phyloP scores from a whole-genome alignment of 2,888 invertebrate genomes.

The Drosophila anomalipes region DNA sequence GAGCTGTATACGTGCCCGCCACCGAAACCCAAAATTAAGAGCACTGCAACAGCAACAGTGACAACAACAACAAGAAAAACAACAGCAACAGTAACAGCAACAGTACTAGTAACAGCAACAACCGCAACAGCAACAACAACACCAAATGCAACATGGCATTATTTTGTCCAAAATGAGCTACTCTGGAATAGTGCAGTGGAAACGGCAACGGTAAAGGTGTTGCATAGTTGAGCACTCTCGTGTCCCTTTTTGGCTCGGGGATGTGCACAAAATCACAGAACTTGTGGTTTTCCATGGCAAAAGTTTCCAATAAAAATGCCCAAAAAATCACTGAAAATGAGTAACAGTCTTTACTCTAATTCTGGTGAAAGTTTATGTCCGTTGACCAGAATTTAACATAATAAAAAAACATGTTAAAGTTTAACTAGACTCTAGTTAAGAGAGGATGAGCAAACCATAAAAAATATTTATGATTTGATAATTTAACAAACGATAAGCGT shows the following conservation, averaged over 20 bases:
- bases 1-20: conserved; percentile 68
- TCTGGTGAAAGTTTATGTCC: background rate
- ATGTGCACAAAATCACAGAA: conserved; percentile 28
- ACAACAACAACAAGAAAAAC: conserved; percentile 5
- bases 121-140: conserved; percentile 44
- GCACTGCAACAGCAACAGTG: conserved; percentile 51
- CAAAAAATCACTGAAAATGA: background rate
- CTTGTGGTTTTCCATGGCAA: background rate
- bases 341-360: background rate
- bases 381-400: background rate
- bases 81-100: conserved; percentile 24
- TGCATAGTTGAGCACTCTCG: conserved; percentile 54
- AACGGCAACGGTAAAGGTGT: conserved; percentile 51
- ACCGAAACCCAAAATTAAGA: conserved; percentile 78
- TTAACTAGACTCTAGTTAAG: background rate
- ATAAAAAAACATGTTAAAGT: background rate
- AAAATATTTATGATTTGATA: background rate
- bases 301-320: background rate
- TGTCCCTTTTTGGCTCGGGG: conserved; percentile 23
- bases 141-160: conserved; percentile 32
- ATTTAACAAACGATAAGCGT: background rate
- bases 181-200: conserved; percentile 18
- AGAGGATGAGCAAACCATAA: background rate
- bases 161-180: conserved; percentile 57
- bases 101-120: conserved; percentile 19